phyloP scores from a whole-genome alignment of 1,140 invertebrate genomes.

The Lanistes nyassanus region DNA sequence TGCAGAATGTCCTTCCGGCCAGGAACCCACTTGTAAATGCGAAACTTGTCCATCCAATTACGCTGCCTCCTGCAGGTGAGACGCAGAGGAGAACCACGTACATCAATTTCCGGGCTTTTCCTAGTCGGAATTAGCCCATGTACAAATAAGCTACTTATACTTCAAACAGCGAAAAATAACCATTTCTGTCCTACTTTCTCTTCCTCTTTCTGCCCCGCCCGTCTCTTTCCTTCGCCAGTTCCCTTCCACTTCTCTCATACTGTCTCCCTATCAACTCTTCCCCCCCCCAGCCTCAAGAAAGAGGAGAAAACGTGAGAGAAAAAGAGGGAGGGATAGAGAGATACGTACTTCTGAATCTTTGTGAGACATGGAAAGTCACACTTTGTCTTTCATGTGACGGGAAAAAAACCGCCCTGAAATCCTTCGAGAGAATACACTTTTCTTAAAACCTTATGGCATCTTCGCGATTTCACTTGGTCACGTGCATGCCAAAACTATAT shows the following conservation, averaged over 20 bases:
- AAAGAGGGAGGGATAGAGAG: conserved; percentile 5
- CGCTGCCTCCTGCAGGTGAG: neutral
- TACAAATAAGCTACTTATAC: too few species aligned
- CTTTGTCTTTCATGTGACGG: too few species aligned
- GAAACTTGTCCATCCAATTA: neutral
- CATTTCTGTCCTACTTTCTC: conserved; percentile 4
- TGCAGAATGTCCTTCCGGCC: neutral
- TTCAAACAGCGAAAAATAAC: too few species aligned
- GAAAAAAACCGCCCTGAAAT: too few species aligned
- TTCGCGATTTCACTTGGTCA: too few species aligned
- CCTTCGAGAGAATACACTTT: too few species aligned
- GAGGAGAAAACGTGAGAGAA: neutral
- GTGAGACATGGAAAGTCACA: too few species aligned
- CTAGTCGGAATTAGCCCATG: neutral
- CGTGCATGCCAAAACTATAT: too few species aligned
- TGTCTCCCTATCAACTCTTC: conserved; percentile 5
- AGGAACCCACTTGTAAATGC: neutral
- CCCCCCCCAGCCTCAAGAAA: neutral
- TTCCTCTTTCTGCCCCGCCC: conserved; percentile 5
- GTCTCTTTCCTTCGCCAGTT: neutral
- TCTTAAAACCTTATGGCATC: too few species aligned
- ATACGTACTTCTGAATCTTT: neutral
- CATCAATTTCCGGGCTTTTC: neutral
- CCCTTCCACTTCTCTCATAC: neutral
- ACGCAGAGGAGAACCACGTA: neutral